These are phyloP conservation scores for Drymonia ruficornis DNA, from an alignment of 2,888 invertebrate species.

Conservation along the genomic window DNA sequence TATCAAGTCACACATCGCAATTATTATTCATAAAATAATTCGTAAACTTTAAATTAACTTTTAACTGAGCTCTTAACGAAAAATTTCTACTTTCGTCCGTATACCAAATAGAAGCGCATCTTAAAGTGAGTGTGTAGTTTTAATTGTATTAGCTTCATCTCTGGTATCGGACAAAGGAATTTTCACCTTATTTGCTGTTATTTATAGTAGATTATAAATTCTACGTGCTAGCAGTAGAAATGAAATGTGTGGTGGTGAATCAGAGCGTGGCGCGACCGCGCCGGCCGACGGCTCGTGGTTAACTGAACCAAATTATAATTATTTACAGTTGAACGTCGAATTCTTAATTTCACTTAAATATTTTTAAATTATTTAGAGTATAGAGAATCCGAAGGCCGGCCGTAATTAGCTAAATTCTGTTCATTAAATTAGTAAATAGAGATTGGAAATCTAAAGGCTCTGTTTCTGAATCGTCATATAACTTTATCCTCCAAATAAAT, in stretches of 20 bases:
- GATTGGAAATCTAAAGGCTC: too few species aligned
- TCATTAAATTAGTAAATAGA: background rate
- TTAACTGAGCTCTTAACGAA: slow-evolving; percentile 20
- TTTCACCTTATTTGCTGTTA: slow-evolving; percentile 56
- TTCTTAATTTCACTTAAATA: slow-evolving; percentile 34
- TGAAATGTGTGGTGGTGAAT: slow-evolving; percentile 60
- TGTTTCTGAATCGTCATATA: too few species aligned
- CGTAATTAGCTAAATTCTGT: background rate
- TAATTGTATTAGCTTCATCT: slow-evolving; percentile 50
- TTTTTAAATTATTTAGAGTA: background rate
- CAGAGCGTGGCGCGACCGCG: slow-evolving; percentile 61
- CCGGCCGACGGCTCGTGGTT: slow-evolving; percentile 52
- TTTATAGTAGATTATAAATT: slow-evolving; percentile 54
- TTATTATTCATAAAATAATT: slow-evolving; percentile 5
- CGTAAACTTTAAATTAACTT: slow-evolving; percentile 4
- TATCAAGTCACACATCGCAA: too few species aligned
- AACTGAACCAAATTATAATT: slow-evolving; percentile 64
- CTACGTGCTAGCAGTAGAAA: slow-evolving; percentile 49
- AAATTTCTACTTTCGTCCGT: slow-evolving; percentile 58
- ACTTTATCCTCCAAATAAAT: too few species aligned
- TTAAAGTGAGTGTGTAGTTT: slow-evolving; percentile 50
- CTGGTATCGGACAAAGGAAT: slow-evolving; percentile 47
- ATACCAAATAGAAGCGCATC: slow-evolving; percentile 52
- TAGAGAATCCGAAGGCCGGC: too few species aligned
- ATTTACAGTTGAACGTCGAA: slow-evolving; percentile 59